Evolutionary conservation across 2,113 vertebrate genomes (phyloP).

Genomic region (Australoheros scitulus): DNA sequence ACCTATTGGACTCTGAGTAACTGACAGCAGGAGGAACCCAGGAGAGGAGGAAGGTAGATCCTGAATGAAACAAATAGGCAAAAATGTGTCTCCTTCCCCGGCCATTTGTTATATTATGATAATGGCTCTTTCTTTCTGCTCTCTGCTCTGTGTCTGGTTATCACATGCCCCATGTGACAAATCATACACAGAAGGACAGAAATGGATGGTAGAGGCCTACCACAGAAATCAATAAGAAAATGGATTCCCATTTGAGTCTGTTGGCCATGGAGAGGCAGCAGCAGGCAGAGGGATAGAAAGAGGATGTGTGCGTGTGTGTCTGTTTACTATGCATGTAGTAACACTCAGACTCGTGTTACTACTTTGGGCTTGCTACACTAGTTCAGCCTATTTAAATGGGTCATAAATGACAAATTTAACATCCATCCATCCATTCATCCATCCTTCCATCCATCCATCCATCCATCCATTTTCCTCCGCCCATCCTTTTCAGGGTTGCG

Average conservation of each 20-base stretch:
- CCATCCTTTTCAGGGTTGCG: no score
- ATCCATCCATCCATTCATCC: no score
- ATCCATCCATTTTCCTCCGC: no score
- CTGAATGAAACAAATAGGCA: conserved; percentile 45
- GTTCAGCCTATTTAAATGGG: background rate
- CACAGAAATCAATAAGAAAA: conserved; percentile 51
- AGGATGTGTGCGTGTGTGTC: background rate
- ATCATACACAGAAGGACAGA: conserved; percentile 39
- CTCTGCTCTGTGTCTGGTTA: conserved; percentile 31
- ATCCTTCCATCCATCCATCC: no score
- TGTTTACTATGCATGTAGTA: background rate
- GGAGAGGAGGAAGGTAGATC: conserved; percentile 8
- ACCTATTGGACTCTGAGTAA: conserved; percentile 64
- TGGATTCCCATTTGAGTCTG: conserved; percentile 38
- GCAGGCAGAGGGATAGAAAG: conserved; percentile 6
- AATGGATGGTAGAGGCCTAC: conserved; percentile 13
- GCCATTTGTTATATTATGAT: conserved; percentile 7
- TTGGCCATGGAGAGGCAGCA: conserved; percentile 14
- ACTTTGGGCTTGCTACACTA: background rate
- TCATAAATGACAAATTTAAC: background rate
- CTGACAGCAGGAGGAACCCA: conserved; percentile 19
- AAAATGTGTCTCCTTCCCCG: conserved; percentile 27
- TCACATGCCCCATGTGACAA: conserved; percentile 34
- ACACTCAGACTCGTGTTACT: background rate
- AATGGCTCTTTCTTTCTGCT: background rate